Evolutionary conservation across 2,888 invertebrate species (phyloP).

Genomic region (Phymatocera aterrima): DNA sequence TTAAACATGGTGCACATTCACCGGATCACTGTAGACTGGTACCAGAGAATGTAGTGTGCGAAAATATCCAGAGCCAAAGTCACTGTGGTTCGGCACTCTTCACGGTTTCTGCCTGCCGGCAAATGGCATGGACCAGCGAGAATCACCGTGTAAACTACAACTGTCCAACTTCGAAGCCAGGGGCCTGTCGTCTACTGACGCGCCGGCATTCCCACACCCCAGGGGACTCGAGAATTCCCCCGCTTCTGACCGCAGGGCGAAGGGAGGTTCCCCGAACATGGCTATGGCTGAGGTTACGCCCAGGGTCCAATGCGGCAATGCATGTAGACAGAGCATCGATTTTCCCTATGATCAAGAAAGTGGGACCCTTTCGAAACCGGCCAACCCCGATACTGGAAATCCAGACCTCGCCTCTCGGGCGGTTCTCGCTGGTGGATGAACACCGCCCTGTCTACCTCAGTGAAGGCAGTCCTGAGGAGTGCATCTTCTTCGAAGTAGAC

Average conservation of each 20-base stretch:
- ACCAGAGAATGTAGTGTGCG: background rate
- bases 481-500: background rate
- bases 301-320: conserved; percentile 7
- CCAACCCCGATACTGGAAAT: background rate
- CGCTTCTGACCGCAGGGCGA: conserved; percentile 36
- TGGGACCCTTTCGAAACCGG: background rate
- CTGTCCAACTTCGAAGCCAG: conserved; percentile 62
- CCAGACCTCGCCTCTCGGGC: conserved; percentile 24
- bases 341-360: background rate
- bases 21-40: background rate
- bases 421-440: conserved; percentile 11
- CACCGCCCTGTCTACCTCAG: background rate
- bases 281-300: conserved; percentile 32
- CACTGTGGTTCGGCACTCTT: background rate
- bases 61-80: conserved; percentile 1
- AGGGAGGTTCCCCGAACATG: conserved; percentile 27
- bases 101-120: background rate
- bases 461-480: conserved; percentile 1
- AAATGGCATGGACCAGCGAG: background rate
- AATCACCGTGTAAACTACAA: conserved; percentile 42
- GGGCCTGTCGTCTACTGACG: conserved; percentile 66
- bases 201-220: conserved; percentile 65
- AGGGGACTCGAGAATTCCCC: conserved; percentile 46
- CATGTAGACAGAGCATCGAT: background rate
- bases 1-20: background rate